These are phyloP conservation scores for Drosophila falleni DNA, from an alignment of 2,888 invertebrate species.

Conservation along the genomic window DNA sequence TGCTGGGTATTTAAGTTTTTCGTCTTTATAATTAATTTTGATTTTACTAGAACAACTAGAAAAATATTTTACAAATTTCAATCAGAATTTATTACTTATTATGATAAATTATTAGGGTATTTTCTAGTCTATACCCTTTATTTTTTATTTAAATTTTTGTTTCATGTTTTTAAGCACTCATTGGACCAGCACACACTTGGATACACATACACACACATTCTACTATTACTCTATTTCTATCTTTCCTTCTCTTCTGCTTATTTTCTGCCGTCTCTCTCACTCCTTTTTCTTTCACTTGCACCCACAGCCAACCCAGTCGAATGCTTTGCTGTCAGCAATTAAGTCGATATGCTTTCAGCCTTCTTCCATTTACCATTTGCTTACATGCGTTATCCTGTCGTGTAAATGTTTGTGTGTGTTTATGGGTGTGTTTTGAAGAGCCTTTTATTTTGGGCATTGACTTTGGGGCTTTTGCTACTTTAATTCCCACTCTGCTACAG, in stretches of 20 bases:
- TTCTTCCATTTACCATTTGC: conserved; percentile 58
- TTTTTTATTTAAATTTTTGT: not conserved
- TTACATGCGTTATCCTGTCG: conserved; percentile 62
- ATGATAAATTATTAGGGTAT: conserved; percentile 13
- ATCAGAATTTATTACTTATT: too few relatives aligned
- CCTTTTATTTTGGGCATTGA: conserved; percentile 60
- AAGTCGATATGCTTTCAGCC: conserved; percentile 66
- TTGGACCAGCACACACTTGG: conserved; percentile 6
- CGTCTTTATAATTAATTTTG: not conserved
- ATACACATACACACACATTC: not conserved
- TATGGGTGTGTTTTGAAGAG: conserved; percentile 51
- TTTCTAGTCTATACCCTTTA: not conserved
- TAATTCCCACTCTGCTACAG: conserved; percentile 39
- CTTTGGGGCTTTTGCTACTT: conserved; percentile 52
- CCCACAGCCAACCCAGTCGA: conserved; percentile 28
- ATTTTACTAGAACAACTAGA: not conserved
- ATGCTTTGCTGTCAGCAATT: conserved; percentile 68
- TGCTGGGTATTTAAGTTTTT: not conserved
- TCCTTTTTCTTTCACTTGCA: conserved; percentile 2
- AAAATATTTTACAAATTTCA: too few relatives aligned
- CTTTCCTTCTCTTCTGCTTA: not conserved
- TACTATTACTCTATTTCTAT: conserved; percentile 28
- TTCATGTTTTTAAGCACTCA: conserved; percentile 31
- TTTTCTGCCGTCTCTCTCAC: not conserved
- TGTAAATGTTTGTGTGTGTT: conserved; percentile 25